Evolutionary conservation across 2,113 vertebrate species (phyloP).

Genomic region (Apodemus sylvaticus): DNA sequence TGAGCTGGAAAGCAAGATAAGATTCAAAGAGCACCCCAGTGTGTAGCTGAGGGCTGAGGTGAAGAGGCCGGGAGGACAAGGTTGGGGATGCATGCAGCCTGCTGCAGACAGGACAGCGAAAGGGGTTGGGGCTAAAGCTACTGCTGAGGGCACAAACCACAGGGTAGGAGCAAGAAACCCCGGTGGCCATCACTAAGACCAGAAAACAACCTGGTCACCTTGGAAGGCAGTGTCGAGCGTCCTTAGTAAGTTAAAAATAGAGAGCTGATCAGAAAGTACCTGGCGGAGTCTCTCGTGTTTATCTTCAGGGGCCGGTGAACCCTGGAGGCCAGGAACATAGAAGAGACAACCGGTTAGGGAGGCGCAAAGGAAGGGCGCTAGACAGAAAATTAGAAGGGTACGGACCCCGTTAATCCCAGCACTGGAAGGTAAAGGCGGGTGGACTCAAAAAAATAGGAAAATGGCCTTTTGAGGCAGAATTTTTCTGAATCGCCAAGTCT

Average conservation of each 20-base stretch:
- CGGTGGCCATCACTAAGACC: neutral
- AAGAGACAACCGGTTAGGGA: neutral
- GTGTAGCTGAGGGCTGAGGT: neutral
- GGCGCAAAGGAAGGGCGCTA: too few species aligned
- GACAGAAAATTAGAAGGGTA: too few species aligned
- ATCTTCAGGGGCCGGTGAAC: neutral
- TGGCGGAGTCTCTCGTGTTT: neutral
- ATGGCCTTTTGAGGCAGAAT: neutral
- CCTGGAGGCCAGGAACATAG: neutral
- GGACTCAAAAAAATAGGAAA: neutral
- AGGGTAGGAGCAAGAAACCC: neutral
- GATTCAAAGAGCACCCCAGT: neutral
- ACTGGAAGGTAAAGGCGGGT: too few species aligned
- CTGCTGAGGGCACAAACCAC: neutral
- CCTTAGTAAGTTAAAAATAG: neutral
- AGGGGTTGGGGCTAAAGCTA: neutral
- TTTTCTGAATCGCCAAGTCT: neutral
- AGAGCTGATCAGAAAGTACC: neutral
- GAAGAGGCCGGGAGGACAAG: neutral
- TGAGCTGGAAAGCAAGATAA: neutral
- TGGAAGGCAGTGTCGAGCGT: neutral
- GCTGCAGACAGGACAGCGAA: neutral
- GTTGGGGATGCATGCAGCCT: neutral
- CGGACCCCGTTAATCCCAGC: neutral
- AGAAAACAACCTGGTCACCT: neutral